Base-by-base conservation (phyloP, 2,113 vertebrate species). In the Poecile atricapillus region DNA sequence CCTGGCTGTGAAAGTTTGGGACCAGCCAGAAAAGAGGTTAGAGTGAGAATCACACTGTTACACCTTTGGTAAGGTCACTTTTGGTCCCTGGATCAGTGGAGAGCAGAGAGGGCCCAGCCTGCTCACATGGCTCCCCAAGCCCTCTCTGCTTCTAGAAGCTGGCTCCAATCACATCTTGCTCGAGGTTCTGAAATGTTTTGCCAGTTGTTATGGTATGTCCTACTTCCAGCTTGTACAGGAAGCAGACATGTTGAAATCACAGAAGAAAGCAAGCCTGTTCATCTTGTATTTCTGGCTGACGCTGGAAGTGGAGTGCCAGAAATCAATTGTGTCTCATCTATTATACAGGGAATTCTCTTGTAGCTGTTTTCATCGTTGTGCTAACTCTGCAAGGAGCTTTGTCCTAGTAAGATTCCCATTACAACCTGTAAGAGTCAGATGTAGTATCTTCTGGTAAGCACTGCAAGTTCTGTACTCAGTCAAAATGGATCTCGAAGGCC, bases 221-320 rank as follows among this genome's bases (percentile, higher is more conserved):
- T 87, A 69, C 93, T 95, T 95, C 70, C 87, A 96, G 87, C 67
- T 60, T 0, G 0, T 85, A 79, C 84, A 91, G 91, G 87, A 95
- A 96, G 75, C 67, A 85, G 78, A 85, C 79, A 21, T 97, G 89
- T 90, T 93, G 93, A 94, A 96, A 95, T 95, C 63, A 22, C 81
- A 80, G 55, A 87, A 95, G 81, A 94, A 95, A 95, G 63, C 87
- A 67, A 94, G 87, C 95, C 95, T 95, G 94, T 90, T 97, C 1
- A 2, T 95, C 95, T 93, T 83, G 95, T 96, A 94, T 93, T 95
- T 95, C 95, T 95, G 93, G 91, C 93, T 87, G 71, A 90, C 63
- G 52, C 78, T 90, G 56, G 79, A 96, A 95, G 55, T 23, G 43
- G 63, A 94, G 91, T 74, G 82, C 87, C 37, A 95, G 79, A 80